These are phyloP conservation scores for Fulmarus glacialis DNA, from an alignment of 2,113 vertebrate species.

Conservation along the genomic window DNA sequence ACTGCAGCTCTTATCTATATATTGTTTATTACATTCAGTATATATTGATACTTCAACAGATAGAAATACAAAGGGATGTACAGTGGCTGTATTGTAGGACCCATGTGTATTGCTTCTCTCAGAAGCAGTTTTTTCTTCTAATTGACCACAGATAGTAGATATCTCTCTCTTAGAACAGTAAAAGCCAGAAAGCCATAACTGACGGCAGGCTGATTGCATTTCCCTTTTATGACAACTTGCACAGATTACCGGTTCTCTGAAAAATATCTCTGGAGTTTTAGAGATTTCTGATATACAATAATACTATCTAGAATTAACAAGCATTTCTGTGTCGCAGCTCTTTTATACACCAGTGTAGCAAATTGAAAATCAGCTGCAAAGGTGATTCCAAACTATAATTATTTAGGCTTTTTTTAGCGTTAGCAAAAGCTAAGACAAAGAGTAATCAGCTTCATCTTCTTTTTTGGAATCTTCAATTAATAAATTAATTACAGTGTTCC, in stretches of 20 bases:
- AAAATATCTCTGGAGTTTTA: conserved; percentile 40
- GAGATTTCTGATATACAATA: conserved; percentile 33
- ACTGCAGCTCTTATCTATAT: not conserved
- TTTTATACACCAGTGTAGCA: not conserved
- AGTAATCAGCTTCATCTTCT: conserved; percentile 45
- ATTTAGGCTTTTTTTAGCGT: conserved; percentile 22
- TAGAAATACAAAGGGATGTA: not conserved
- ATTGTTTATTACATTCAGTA: not conserved
- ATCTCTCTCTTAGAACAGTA: not conserved
- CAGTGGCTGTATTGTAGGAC: not conserved
- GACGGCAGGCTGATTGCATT: not conserved
- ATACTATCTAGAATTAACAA: conserved; percentile 23
- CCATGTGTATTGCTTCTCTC: not conserved
- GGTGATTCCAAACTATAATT: not conserved
- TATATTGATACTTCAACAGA: not conserved
- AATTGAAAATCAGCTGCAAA: conserved; percentile 40
- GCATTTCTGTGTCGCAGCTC: not conserved
- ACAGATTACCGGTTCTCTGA: conserved; percentile 1
- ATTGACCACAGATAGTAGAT: not conserved
- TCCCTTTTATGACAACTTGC: conserved; percentile 12
- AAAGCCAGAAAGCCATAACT: not conserved
- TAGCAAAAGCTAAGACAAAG: conserved; percentile 46
- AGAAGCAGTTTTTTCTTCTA: not conserved
- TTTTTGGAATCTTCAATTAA: conserved; percentile 49
- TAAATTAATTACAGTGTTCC: conserved; percentile 52